Evolutionary conservation across 2,888 invertebrate genomes (phyloP).

Genomic region (Drosophila heteroneura): DNA sequence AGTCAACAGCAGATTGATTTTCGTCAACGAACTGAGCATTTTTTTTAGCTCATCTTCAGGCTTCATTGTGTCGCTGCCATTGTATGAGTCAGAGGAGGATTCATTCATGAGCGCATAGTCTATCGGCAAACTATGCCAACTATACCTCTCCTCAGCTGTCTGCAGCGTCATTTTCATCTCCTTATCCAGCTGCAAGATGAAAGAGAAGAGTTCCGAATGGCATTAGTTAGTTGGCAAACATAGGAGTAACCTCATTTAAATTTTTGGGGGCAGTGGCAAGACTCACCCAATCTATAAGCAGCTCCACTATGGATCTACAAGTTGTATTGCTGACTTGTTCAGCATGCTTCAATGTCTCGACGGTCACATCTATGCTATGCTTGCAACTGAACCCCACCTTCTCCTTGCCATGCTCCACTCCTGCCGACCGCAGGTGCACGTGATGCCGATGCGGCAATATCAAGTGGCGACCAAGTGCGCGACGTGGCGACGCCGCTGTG

Average conservation of each 20-base stretch:
- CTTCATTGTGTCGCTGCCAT: neutral
- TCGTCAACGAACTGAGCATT: slow-evolving; percentile 56
- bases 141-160: neutral
- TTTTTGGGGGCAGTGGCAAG: neutral
- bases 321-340: neutral
- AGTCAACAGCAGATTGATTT: slow-evolving; percentile 27
- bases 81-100: neutral
- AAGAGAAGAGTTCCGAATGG: neutral
- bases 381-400: neutral
- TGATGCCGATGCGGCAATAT: slow-evolving; percentile 69
- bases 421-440: slow-evolving; percentile 68
- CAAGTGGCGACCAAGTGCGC: slow-evolving; percentile 40
- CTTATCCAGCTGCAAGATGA: neutral
- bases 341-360: neutral
- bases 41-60: slow-evolving; percentile 24
- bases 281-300: neutral
- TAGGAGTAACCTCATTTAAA: neutral
- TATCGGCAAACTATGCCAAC: neutral
- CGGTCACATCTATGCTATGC: neutral
- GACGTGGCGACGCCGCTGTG: slow-evolving; percentile 49
- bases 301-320: neutral
- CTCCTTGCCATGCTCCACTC: slow-evolving; percentile 1
- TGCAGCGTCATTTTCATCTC: neutral
- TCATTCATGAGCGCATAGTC: slow-evolving; percentile 35
- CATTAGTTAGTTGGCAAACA: neutral